These are phyloP conservation scores for Nephila pilipes DNA, from an alignment of 1,140 invertebrate species.

Conservation along the genomic window DNA sequence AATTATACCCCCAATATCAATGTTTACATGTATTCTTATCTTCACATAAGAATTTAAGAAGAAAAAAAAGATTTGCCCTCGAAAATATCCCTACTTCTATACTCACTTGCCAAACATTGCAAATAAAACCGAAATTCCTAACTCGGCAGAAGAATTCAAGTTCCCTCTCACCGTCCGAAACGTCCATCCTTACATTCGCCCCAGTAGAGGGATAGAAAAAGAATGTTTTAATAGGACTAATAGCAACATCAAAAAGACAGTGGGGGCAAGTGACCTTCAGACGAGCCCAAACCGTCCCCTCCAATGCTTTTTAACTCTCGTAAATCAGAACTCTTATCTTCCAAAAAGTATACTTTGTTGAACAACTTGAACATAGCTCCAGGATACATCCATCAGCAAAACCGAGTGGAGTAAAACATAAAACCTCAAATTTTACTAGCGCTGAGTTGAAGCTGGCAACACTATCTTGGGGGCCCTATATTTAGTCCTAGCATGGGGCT, in stretches of 20 bases:
- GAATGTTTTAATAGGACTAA: slow-evolving; percentile 13
- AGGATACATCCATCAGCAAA: slow-evolving; percentile 49
- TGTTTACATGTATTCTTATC: too few relatives aligned
- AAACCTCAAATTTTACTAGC: slow-evolving; percentile 58
- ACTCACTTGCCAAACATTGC: neutral
- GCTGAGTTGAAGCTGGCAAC: slow-evolving; percentile 28
- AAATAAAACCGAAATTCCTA: neutral
- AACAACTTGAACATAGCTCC: slow-evolving; percentile 9
- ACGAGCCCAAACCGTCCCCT: neutral
- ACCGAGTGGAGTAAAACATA: slow-evolving; percentile 44
- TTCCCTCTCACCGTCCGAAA: neutral
- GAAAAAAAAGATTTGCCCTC: too few relatives aligned
- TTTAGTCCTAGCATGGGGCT: slow-evolving; percentile 43
- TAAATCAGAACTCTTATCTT: slow-evolving; percentile 68
- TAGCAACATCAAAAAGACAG: slow-evolving; percentile 10
- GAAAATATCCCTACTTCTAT: neutral
- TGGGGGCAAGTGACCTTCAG: slow-evolving; percentile 22
- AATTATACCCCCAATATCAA: too few relatives aligned
- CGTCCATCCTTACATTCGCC: neutral
- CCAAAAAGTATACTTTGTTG: slow-evolving; percentile 51
- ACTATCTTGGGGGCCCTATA: slow-evolving; percentile 38
- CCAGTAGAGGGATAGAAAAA: neutral
- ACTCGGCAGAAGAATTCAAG: neutral
- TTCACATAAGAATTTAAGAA: too few relatives aligned
- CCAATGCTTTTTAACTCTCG: slow-evolving; percentile 42